Evolutionary conservation across 1,140 invertebrate species (phyloP), one percentile per base, ranked within the genome.

Genomic region (Calycopis cecrops): DNA sequence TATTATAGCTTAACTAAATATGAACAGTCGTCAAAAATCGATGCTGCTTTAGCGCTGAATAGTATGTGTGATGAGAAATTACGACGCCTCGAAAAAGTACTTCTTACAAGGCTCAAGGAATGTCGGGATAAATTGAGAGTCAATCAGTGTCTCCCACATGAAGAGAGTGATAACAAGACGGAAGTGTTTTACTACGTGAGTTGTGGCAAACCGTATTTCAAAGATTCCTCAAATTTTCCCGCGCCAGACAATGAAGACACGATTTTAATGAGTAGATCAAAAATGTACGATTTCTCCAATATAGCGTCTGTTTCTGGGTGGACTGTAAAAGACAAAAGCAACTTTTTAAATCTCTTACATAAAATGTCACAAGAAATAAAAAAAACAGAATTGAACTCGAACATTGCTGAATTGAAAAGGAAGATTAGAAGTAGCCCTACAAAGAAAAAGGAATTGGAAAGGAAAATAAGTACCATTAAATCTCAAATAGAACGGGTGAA

Each of bases 161-260:
- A 28, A 12, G 50, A 55, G 10, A 52, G 37, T 48, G 35, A 33
- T 9, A 65, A 76, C 4, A 72, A 62, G 58, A 9, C 50, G n/a
- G 63, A 69, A 58, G 33, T 42, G 17, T 83, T 80, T 42, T 62
- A 67, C 6, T 78, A 78, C 51, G 61, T 75, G 3, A 65, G 53
- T 33, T 83, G 75, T 62, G 81, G 81, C 7, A 76, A 71, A 44
- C 83, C 83, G 8, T 85, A 86, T 52, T 86, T 86, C 38, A 85
- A 76, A 62, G 83, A 86, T 51, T 70, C 59, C 52, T 16, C 44
- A 9, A 67, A 69, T 42, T 80, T 76, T 53, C 62, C 71, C 1
- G 73, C 83, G 7, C 81, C 81, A 9, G 69, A 76, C 35, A 86
- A 86, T 65, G 67, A 69, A 18, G 81, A 85, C 57, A 73, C 81